A percentile compares a stretch with the other conserved stretches of the same genome.
These are phyloP conservation scores for Cygnus buccinator DNA, from an alignment of 2,113 vertebrate species.

Conservation along the genomic window DNA sequence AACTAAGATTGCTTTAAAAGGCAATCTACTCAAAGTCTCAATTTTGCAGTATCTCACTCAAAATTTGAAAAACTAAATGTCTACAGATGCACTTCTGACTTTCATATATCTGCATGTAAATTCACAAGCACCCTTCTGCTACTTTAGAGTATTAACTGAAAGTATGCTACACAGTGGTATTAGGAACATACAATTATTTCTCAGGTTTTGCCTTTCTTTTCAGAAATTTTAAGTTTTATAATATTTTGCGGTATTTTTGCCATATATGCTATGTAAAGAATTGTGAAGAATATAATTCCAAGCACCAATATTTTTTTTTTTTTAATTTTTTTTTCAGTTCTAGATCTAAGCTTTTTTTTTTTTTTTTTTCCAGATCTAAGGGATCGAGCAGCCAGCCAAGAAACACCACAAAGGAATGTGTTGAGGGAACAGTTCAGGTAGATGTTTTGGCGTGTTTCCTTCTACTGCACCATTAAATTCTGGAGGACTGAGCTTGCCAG, in stretches of 20 bases:
- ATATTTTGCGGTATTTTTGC: background rate
- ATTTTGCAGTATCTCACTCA: background rate
- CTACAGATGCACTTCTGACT: background rate
- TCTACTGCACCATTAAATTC: conserved; percentile 19
- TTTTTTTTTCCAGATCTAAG: background rate
- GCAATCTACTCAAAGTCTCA: background rate
- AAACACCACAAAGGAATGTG: conserved; percentile 50
- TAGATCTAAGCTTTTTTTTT: background rate
- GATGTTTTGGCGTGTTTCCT: conserved; percentile 42
- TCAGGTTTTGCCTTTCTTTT: background rate
- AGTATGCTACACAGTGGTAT: background rate
- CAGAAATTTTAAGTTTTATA: background rate
- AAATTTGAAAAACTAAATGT: background rate
- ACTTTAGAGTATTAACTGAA: background rate
- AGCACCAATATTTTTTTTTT: background rate
- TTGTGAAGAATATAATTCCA: background rate
- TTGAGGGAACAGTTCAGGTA: conserved; percentile 56
- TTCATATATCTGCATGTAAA: background rate
- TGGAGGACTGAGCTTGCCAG: background rate
- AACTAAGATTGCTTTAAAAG: background rate
- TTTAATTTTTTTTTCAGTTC: background rate
- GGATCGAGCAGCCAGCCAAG: conserved; percentile 33
- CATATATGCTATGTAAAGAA: background rate
- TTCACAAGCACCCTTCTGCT: background rate
- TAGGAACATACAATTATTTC: background rate